Evolutionary conservation across 1,140 invertebrate genomes (phyloP).

Genomic region (Aricia agestis): DNA sequence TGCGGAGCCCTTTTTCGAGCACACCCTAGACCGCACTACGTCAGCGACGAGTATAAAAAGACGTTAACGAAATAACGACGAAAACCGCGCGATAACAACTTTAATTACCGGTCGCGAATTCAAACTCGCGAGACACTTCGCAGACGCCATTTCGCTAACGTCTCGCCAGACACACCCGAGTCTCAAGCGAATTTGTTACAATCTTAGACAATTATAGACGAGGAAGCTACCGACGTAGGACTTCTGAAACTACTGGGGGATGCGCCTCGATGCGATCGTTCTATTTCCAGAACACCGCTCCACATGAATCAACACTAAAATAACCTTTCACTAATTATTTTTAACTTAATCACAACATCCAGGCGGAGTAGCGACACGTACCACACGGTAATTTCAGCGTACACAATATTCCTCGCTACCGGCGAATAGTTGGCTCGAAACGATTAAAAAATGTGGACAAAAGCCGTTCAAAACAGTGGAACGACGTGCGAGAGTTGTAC

Average conservation of each 20-base stretch:
- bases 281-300: constrained; percentile 73
- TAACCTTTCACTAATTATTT: constrained; percentile 71
- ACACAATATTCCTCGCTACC: constrained; percentile 54
- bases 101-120: constrained; percentile 70
- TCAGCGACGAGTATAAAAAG: background rate
- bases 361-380: constrained; percentile 52
- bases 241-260: constrained; percentile 53
- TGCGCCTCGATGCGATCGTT: constrained; percentile 62
- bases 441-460: constrained; percentile 56
- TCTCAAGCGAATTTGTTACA: constrained; percentile 27
- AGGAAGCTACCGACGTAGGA: constrained; percentile 42
- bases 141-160: constrained; percentile 70
- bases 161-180: constrained; percentile 61
- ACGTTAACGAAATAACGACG: constrained; percentile 21
- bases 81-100: constrained; percentile 40
- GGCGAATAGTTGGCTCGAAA: constrained; percentile 45
- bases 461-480: constrained; percentile 54
- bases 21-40: background rate
- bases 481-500: constrained; percentile 45
- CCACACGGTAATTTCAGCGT: constrained; percentile 65
- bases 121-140: constrained; percentile 59
- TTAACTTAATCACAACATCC: constrained; percentile 56
- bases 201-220: constrained; percentile 35
- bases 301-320: constrained; percentile 74
- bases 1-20: background rate